Percentiles rank a stretch among this genome's conserved stretches.
Conservation (phyloP, 2,113 vertebrate genomes). For the Semnopithecus entellus region DNA sequence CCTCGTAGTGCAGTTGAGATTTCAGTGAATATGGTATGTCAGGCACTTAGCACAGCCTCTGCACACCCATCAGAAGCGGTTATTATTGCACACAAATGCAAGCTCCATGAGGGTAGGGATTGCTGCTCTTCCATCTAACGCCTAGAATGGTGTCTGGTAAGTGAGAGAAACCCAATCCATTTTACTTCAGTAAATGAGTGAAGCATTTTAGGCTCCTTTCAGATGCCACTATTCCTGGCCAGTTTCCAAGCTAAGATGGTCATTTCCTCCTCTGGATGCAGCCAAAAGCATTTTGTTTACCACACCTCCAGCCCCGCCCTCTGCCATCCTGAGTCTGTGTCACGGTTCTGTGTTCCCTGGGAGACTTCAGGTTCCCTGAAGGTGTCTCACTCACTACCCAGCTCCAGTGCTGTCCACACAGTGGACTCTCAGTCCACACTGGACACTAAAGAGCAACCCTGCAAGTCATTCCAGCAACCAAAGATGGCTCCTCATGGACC, state of each 20-base stretch:
- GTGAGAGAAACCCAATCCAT: neutral
- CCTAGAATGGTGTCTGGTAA: neutral
- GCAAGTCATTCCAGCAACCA: neutral
- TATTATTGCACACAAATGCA: fast-evolving
- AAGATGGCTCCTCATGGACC: neutral
- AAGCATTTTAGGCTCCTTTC: neutral
- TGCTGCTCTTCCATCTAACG: neutral
- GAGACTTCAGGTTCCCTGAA: neutral
- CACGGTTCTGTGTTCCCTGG: neutral
- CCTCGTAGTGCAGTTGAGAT: neutral
- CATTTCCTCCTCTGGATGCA: neutral
- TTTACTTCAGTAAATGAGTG: neutral
- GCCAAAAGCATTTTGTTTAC: neutral
- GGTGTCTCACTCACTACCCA: neutral
- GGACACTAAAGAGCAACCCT: neutral
- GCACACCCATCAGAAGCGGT: neutral
- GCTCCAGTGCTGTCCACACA: neutral
- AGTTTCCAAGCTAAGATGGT: neutral
- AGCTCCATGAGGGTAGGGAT: neutral
- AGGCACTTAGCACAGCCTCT: neutral
- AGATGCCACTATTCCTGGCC: neutral
- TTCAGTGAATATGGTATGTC: neutral
- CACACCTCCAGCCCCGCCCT: fast-evolving
- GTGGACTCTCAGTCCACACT: neutral
- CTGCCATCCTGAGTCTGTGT: neutral